These are phyloP conservation scores for Philaenus spumarius DNA, from an alignment of 1,140 invertebrate genomes.

Conservation along the genomic window DNA sequence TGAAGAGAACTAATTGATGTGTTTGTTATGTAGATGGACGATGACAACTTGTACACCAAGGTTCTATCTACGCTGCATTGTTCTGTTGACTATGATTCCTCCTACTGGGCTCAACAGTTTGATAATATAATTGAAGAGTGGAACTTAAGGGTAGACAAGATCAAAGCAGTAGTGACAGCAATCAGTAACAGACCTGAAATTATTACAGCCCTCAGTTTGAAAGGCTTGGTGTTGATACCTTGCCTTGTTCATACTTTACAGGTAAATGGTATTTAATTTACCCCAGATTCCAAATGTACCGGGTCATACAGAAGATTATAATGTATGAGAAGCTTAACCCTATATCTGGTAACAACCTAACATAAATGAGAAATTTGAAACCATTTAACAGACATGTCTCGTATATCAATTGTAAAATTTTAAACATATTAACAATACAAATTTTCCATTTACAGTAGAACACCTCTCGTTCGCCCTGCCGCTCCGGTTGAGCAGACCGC, in stretches of 20 bases:
- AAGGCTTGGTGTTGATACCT: slow-evolving; percentile 40
- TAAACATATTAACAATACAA: no score
- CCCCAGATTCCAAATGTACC: no score
- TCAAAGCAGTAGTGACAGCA: slow-evolving; percentile 41
- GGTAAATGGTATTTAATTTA: slow-evolving; percentile 22
- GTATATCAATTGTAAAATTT: no score
- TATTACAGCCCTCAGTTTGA: slow-evolving; percentile 35
- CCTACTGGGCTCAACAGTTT: slow-evolving; percentile 39
- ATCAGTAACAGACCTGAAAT: slow-evolving; percentile 39
- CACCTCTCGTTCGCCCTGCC: no score
- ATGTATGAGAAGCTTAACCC: no score
- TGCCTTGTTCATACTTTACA: slow-evolving; percentile 45
- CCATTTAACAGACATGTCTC: no score
- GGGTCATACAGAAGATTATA: no score
- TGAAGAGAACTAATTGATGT: no score
- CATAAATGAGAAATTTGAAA: no score
- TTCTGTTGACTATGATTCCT: slow-evolving; percentile 18
- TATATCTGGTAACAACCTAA: no score
- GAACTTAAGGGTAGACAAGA: slow-evolving; percentile 39
- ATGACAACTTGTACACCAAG: slow-evolving; percentile 26
- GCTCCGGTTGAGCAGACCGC: no score
- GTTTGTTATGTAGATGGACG: slow-evolving; percentile 15
- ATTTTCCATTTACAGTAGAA: no score
- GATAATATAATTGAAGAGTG: slow-evolving; percentile 42
- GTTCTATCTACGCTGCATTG: slow-evolving; percentile 28